These are phyloP conservation scores for Gymnopithys bicolor DNA, from an alignment of 2,797 vertebrate species.

Conservation along the genomic window DNA sequence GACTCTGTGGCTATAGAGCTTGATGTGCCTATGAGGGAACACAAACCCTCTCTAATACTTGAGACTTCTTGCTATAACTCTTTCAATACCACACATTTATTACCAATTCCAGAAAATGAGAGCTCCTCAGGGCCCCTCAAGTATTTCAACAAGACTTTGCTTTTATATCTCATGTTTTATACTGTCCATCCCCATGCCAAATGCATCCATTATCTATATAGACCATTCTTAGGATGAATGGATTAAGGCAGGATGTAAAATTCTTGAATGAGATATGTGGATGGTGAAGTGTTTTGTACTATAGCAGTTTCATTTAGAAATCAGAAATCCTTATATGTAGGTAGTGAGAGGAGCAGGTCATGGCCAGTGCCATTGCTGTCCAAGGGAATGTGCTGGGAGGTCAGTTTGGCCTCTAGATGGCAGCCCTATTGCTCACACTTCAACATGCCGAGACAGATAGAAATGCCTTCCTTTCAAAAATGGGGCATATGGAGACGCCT, in stretches of 20 bases:
- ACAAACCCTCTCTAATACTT: neutral
- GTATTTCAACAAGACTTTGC: neutral
- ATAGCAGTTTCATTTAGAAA: neutral
- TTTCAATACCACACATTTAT: neutral
- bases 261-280: neutral
- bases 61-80: neutral
- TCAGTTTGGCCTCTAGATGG: slow-evolving; percentile 34
- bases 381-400: neutral
- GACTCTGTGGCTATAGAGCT: neutral
- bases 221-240: neutral
- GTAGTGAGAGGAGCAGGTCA: neutral
- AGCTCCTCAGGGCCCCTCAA: neutral
- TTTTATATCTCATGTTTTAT: neutral
- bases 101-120: neutral
- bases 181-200: neutral
- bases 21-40: neutral
- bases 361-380: neutral
- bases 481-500: neutral
- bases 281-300: neutral
- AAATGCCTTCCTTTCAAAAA: neutral
- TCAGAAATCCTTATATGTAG: neutral
- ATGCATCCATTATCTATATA: neutral
- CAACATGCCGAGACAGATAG: neutral
- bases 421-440: neutral
- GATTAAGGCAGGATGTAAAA: neutral